phyloP scores from a whole-genome alignment of 2,888 invertebrate genomes.

The Taphrorychus bicolor region DNA sequence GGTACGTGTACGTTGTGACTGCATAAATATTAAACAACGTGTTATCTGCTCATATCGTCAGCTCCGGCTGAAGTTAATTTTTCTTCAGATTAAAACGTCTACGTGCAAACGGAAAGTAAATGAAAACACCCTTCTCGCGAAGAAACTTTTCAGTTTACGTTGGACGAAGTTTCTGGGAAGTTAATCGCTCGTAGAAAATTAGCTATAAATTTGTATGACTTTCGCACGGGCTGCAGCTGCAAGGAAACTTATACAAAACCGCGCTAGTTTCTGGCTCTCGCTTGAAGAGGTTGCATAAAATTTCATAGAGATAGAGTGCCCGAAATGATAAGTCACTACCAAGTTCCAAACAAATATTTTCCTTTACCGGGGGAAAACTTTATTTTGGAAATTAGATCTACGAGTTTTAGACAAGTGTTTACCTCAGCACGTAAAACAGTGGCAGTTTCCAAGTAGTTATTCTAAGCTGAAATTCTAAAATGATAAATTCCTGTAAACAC shows the following conservation, averaged over 20 bases:
- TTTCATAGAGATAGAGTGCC: not conserved
- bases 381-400: too few species aligned
- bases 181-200: constrained; percentile 18
- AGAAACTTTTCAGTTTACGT: constrained; percentile 12
- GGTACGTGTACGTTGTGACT: constrained; percentile 27
- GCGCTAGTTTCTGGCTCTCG: too few species aligned
- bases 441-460: too few species aligned
- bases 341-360: not conserved
- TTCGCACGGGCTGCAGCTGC: constrained; percentile 2
- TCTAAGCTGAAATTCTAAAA: too few species aligned
- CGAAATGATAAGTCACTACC: not conserved
- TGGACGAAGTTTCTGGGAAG: constrained; percentile 8
- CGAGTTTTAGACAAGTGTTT: too few species aligned
- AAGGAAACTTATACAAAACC: not conserved
- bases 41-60: not conserved
- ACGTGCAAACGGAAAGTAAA: not conserved
- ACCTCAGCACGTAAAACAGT: too few species aligned
- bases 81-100: not conserved
- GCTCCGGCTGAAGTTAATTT: not conserved
- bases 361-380: not conserved
- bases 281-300: not conserved
- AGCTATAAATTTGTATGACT: constrained; percentile 13
- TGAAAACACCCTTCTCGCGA: not conserved
- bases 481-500: too few species aligned
- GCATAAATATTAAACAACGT: constrained; percentile 30